These are phyloP conservation scores for Somateria mollissima DNA, from an alignment of 2,797 vertebrate genomes.

Conservation along the genomic window DNA sequence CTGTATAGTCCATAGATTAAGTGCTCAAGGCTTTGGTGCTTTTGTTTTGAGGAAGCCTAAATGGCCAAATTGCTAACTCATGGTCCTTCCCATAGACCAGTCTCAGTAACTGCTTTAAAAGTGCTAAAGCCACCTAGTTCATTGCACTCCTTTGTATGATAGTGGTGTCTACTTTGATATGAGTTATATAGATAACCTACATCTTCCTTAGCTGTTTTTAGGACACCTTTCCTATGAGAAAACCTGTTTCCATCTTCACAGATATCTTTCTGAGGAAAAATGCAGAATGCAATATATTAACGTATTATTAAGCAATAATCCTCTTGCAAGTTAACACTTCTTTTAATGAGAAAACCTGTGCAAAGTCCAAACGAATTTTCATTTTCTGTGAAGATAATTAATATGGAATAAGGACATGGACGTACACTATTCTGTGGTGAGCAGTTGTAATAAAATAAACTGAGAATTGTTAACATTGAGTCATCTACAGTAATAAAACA, in stretches of 20 bases:
- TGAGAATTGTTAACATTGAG: constrained; percentile 24
- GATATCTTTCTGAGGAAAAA: not conserved
- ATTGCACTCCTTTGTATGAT: not conserved
- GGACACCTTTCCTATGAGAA: not conserved
- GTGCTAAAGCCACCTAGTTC: not conserved
- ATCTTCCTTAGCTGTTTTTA: not conserved
- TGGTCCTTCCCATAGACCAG: not conserved
- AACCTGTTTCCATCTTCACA: not conserved
- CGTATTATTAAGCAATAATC: not conserved
- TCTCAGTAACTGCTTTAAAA: too few relatives aligned
- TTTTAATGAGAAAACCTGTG: not conserved
- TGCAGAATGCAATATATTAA: not conserved
- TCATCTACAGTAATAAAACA: constrained; percentile 28
- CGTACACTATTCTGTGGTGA: not conserved
- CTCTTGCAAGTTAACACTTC: not conserved
- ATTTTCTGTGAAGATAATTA: not conserved
- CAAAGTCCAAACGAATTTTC: not conserved
- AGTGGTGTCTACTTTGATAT: not conserved
- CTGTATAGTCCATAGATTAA: not conserved
- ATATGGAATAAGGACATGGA: not conserved
- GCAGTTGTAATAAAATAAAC: not conserved
- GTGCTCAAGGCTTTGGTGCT: not conserved
- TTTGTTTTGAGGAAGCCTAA: not conserved
- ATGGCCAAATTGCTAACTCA: not conserved
- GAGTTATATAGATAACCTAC: too few relatives aligned